A percentile compares a stretch with the other conserved stretches of the same genome.
phyloP scores from a whole-genome alignment of 1,140 invertebrate genomes.

The Diachasma alloeum region DNA sequence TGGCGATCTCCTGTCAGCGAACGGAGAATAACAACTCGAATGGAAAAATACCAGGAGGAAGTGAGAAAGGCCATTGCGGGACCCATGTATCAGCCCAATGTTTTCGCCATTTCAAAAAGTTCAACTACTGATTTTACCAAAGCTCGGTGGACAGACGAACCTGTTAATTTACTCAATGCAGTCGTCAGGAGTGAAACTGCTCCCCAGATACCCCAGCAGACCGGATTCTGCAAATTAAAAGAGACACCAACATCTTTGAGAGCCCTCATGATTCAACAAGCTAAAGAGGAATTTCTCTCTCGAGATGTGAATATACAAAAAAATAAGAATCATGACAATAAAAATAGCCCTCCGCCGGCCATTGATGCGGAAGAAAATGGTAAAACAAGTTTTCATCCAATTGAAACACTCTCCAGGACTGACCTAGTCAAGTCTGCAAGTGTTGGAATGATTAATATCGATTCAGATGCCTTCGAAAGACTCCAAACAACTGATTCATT shows the following conservation, averaged over 20 bases:
- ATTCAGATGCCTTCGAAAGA: slow-evolving; percentile 67
- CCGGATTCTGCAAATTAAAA: neutral
- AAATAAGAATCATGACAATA: neutral
- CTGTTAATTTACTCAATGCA: neutral
- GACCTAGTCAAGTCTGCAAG: slow-evolving; percentile 73
- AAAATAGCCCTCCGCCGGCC: too few species aligned
- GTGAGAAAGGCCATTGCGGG: slow-evolving; percentile 38
- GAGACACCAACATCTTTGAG: slow-evolving; percentile 40
- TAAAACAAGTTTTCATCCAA: neutral
- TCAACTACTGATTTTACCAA: slow-evolving; percentile 1
- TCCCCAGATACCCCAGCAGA: slow-evolving; percentile 12
- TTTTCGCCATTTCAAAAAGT: slow-evolving; percentile 12
- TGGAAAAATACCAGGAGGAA: slow-evolving; percentile 68
- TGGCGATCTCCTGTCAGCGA: slow-evolving; percentile 70
- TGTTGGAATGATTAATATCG: slow-evolving; percentile 76
- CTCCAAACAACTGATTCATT: slow-evolving; percentile 45
- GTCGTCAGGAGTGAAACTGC: neutral
- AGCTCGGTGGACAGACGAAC: neutral
- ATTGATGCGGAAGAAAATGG: neutral
- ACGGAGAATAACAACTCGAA: slow-evolving; percentile 66
- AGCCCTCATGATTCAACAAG: slow-evolving; percentile 68
- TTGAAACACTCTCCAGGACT: neutral
- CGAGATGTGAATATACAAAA: neutral
- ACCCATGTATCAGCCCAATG: slow-evolving; percentile 50
- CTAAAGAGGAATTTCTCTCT: slow-evolving; percentile 71